Conservation (phyloP, 2,888 invertebrate species). For the Brenthis daphne region DNA sequence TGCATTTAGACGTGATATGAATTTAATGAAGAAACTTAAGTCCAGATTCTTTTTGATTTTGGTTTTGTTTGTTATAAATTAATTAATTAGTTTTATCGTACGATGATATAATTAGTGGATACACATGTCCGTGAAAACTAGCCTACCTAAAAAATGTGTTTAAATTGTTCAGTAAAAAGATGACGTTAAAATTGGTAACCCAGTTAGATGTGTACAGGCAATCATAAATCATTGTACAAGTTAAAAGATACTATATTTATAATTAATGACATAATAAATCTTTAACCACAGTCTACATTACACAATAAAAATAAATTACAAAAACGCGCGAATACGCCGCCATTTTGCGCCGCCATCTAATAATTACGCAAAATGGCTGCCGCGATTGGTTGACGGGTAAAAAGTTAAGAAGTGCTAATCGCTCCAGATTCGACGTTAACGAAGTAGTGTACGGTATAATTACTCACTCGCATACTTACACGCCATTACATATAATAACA, state of each 20-base stretch:
- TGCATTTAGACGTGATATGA: slow-evolving; percentile 27
- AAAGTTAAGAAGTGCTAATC: slow-evolving; percentile 66
- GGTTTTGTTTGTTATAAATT: too few relatives aligned
- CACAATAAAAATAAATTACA: slow-evolving; percentile 37
- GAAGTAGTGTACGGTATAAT: slow-evolving; percentile 71
- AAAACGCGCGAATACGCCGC: slow-evolving; percentile 58
- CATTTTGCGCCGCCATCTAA: slow-evolving; percentile 51
- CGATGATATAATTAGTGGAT: too few relatives aligned
- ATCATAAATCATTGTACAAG: too few relatives aligned
- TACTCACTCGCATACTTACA: slow-evolving; percentile 44
- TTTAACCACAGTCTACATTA: background rate
- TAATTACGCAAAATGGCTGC: slow-evolving; percentile 72
- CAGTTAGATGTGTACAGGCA: too few relatives aligned
- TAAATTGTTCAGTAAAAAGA: too few relatives aligned
- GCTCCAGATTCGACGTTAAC: slow-evolving; percentile 69
- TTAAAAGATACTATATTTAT: too few relatives aligned
- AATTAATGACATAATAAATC: background rate
- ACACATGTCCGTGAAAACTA: too few relatives aligned
- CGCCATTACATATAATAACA: slow-evolving; percentile 41
- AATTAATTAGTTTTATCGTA: too few relatives aligned
- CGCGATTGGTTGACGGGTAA: slow-evolving; percentile 64
- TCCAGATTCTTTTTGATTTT: too few relatives aligned
- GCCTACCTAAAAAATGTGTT: too few relatives aligned
- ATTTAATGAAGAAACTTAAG: slow-evolving; percentile 1
- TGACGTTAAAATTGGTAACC: too few relatives aligned